Base-by-base conservation (phyloP, 2,113 vertebrate species). In the Chloroceryle aenea region DNA sequence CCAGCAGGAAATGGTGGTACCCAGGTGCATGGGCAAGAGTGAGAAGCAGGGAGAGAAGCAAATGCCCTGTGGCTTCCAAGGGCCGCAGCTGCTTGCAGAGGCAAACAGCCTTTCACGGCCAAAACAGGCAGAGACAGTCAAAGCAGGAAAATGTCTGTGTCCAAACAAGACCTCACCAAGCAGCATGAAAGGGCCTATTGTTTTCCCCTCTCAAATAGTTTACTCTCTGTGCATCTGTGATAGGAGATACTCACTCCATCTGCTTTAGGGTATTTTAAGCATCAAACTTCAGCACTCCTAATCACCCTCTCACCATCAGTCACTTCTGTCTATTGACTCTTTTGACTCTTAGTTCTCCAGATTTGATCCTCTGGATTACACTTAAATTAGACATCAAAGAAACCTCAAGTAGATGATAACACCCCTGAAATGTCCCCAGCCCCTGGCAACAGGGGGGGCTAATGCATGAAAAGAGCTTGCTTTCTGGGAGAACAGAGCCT, bases 1-100 rank as follows among this genome's bases (percentile, higher is more conserved):
- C 4, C 4, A 0, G n/a, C 47, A 56, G 32, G 5, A 34, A 52
- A 27, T 0, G 0, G 48, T 42, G 58, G 25, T 21, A 56, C 36
- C 20, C n/a, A 12, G 23, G 8, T 1, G 0, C 1, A 0, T 1
- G 29, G 80, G 21, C 58, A 27, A 32, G 43, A 25, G 17, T 2
- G 20, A 79, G 38, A 32, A 20, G 8, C 26, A 52, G 32, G 34
- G 72, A 68, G 14, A 76, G 34, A 34, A 80, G 48, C 3, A 32
- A 59, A 58, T 4, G 13, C 15, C 11, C 42, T 0, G 0, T 12
- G 5, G 26, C 27, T 73, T 45, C 48, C 76, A 38, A 55, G 23
- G 32, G 32, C 53, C 1, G 0, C 77, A 61, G 59, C 74, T 78
- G 53, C 72, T 43, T 48, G n/a, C 50, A 16, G 83, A 52, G n/a